These are phyloP conservation scores for Prenolepis imparis DNA, from an alignment of 2,888 invertebrate species.

Conservation along the genomic window DNA sequence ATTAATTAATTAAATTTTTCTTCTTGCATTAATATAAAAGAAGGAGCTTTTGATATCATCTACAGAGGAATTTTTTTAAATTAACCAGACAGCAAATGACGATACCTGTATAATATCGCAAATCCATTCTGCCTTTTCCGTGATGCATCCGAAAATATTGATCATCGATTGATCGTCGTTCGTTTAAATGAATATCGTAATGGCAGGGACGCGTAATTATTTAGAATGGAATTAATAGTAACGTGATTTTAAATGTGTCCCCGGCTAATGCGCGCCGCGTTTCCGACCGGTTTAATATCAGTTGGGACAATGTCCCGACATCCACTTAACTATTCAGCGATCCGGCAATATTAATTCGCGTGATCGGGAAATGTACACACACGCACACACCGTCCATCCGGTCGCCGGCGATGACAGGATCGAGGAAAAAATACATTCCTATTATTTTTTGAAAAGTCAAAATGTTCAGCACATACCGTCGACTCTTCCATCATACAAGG, in stretches of 20 bases:
- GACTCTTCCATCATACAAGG: conserved; percentile 25
- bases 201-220: conserved; percentile 30
- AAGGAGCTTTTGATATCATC: neutral
- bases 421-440: conserved; percentile 33
- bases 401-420: neutral
- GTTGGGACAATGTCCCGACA: conserved; percentile 18
- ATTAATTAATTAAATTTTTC: neutral
- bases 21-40: neutral
- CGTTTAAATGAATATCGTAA: conserved; percentile 15
- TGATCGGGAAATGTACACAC: conserved; percentile 37
- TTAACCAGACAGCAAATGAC: neutral
- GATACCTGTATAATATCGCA: neutral
- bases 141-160: conserved; percentile 26
- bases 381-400: conserved; percentile 22
- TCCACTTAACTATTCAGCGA: conserved; percentile 65
- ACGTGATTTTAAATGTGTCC: conserved; percentile 58
- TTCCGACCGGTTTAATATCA: conserved; percentile 51
- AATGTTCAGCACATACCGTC: conserved; percentile 9
- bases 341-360: conserved; percentile 55
- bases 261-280: conserved; percentile 26
- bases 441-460: conserved; percentile 56
- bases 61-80: neutral
- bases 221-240: conserved; percentile 56
- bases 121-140: conserved; percentile 9
- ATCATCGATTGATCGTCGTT: conserved; percentile 23